These are phyloP conservation scores for Drosophila pullipes DNA, from an alignment of 2,888 invertebrate species.

Conservation along the genomic window DNA sequence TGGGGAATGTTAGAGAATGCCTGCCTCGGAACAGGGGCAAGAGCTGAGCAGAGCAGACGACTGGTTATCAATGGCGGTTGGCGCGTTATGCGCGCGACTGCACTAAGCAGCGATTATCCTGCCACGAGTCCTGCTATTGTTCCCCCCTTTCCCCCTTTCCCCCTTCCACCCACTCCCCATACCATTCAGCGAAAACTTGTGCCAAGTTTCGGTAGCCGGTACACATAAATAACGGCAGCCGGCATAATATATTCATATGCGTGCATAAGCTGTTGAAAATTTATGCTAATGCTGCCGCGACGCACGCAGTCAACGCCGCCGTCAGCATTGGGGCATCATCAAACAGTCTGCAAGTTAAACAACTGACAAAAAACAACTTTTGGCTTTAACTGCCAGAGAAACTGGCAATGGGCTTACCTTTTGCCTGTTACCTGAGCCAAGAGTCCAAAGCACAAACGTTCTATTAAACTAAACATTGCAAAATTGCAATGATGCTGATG, in stretches of 20 bases:
- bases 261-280: conserved; percentile 70
- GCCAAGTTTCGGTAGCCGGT: conserved; percentile 55
- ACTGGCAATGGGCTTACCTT: neutral
- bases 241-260: conserved; percentile 74
- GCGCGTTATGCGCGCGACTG: conserved; percentile 69
- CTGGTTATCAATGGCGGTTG: conserved; percentile 54
- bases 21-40: neutral
- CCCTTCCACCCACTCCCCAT: neutral
- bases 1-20: neutral
- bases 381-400: conserved; percentile 21
- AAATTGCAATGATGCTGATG: conserved; percentile 13
- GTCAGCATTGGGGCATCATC: conserved; percentile 40
- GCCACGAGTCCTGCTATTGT: conserved; percentile 49
- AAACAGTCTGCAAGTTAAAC: conserved; percentile 45
- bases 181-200: conserved; percentile 40
- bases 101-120: conserved; percentile 81
- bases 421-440: conserved; percentile 7
- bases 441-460: neutral
- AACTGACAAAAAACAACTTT: conserved; percentile 21
- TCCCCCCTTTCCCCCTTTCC: neutral
- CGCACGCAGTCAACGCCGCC: conserved; percentile 7
- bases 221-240: conserved; percentile 65
- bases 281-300: conserved; percentile 66
- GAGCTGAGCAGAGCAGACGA: conserved; percentile 9
- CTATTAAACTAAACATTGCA: conserved; percentile 2